Conservation (phyloP, 2,888 invertebrate species). For the Laspeyria flexula region DNA sequence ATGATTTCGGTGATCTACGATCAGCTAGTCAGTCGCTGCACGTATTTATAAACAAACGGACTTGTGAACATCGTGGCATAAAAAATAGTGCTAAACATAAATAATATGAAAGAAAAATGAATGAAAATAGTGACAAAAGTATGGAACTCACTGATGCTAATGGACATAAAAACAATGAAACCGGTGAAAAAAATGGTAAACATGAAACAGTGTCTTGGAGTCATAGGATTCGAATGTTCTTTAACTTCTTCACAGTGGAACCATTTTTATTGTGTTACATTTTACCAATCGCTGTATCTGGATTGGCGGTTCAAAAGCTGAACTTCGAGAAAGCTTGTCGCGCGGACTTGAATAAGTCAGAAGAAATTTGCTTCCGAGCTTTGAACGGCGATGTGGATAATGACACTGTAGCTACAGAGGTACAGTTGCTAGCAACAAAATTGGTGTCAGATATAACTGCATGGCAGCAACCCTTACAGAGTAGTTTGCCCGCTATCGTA, state of each 20-base stretch:
- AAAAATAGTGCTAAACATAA: constrained; percentile 9
- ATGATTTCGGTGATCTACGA: constrained; percentile 23
- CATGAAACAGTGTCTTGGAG: constrained; percentile 33
- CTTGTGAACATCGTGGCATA: constrained; percentile 12
- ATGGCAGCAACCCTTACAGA: constrained; percentile 84
- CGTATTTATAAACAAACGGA: constrained; percentile 36
- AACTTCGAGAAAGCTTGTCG: constrained; percentile 86
- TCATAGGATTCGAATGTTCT: constrained; percentile 42
- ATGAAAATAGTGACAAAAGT: constrained; percentile 40
- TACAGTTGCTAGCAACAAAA: constrained; percentile 69
- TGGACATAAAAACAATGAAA: constrained; percentile 27
- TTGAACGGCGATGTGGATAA: constrained; percentile 57
- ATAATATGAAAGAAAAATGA: constrained; percentile 46
- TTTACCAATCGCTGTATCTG: constrained; percentile 87
- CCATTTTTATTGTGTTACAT: constrained; percentile 88
- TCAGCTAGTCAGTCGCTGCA: constrained; percentile 28
- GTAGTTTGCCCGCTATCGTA: constrained; percentile 83
- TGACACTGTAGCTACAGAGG: constrained; percentile 64
- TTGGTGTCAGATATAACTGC: constrained; percentile 83
- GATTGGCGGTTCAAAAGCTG: constrained; percentile 81
- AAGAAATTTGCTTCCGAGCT: constrained; percentile 77
- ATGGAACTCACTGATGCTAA: constrained; percentile 43
- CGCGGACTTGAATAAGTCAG: constrained; percentile 77
- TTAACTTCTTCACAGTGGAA: constrained; percentile 86
- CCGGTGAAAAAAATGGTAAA: constrained; percentile 23